Base-by-base conservation (phyloP, 1,140 invertebrate species). In the Dysdera silvatica region DNA sequence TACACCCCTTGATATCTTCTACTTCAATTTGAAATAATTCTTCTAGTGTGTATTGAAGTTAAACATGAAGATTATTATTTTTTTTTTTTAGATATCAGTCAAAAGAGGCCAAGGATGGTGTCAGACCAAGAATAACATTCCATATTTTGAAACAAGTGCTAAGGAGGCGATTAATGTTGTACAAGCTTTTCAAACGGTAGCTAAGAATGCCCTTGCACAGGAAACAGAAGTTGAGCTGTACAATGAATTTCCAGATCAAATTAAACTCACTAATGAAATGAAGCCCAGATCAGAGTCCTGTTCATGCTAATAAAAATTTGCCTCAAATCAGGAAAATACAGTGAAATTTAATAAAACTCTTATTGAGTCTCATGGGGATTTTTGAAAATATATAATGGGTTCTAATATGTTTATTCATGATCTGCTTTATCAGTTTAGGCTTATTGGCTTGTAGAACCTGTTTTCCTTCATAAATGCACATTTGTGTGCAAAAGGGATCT, bases 141-240 rank as follows among this genome's bases (percentile, higher is more conserved):
- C 95, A 40, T 98, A 97, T 76, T 99, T 98, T 79, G 95, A 99
- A 81, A 98, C 95, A 32, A 94, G 90, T 79, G 95, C 95, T 70
- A 98, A 98, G 80, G 95, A 98, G 76, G 93, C 91, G 51, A 87
- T 96, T 61, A 98, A 98, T 75, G 95, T 99, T 43, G 95, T 98
- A 78, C 86, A 96, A 78, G 95, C 95, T 71, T 98, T 99, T 81
- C 75, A 96, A 78, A 94, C 92, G 52, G 96, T 99, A 75, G 95
- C 95, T 26, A 90, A 92, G 74, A 96, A 96, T 81, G 95, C 95
- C 54, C 78, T 98, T 70, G 92, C 92, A 41, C 92, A 96, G 78
- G 92, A 84, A 69, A 79, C 78, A 41, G 81, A 88, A 78, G 86
- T 91, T 67, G 94, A 97, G 74, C 80, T 96, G 32, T 95, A 94